Evolutionary conservation across 2,797 vertebrate genomes (phyloP).

Genomic region (Sebastes minor): DNA sequence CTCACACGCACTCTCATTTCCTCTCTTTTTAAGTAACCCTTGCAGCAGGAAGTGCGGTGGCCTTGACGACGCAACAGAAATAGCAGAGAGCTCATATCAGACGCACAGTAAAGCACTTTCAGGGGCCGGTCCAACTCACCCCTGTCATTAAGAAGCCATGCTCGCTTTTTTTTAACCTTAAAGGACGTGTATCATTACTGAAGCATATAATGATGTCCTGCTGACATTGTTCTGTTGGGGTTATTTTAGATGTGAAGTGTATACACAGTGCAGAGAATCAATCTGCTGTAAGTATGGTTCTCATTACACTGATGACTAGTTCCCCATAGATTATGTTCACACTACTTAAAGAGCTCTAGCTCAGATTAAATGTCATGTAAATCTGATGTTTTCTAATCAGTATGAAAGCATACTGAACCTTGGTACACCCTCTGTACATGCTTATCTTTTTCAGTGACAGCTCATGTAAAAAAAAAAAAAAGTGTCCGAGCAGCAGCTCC

Average conservation of each 20-base stretch:
- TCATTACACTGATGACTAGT: neutral
- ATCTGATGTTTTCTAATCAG: neutral
- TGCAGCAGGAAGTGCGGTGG: slow-evolving; percentile 44
- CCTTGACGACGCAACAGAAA: slow-evolving; percentile 46
- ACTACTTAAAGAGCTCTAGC: neutral
- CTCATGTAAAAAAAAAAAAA: neutral
- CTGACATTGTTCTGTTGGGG: neutral
- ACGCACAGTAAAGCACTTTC: slow-evolving; percentile 52
- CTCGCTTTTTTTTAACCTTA: neutral
- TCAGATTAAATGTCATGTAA: neutral
- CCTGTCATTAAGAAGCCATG: slow-evolving; percentile 50
- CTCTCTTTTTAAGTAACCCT: slow-evolving; percentile 5
- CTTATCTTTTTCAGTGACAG: neutral
- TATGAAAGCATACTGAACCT: neutral
- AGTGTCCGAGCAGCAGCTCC: neutral
- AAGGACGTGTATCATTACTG: neutral
- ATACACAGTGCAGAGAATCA: neutral
- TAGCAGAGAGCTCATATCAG: slow-evolving; percentile 18
- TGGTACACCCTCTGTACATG: neutral
- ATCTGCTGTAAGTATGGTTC: slow-evolving; percentile 9
- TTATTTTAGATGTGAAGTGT: slow-evolving; percentile 3
- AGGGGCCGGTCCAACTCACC: neutral
- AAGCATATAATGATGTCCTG: neutral
- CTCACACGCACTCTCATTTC: slow-evolving; percentile 16
- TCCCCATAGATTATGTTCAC: neutral